These are phyloP conservation scores for Nanorana parkeri DNA, from an alignment of 2,113 vertebrate genomes.

Conservation along the genomic window DNA sequence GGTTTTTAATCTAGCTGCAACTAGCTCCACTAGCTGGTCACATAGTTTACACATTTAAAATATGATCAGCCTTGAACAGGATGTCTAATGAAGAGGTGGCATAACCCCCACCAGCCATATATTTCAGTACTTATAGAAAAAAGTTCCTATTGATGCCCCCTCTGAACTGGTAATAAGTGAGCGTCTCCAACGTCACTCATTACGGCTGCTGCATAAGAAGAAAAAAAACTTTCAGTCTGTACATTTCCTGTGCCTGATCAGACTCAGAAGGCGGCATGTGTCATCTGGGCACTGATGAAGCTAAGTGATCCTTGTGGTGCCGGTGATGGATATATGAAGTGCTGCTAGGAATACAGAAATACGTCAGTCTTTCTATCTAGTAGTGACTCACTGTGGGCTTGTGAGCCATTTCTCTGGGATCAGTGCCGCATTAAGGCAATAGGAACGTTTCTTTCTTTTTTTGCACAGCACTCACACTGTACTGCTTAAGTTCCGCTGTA, in stretches of 20 bases:
- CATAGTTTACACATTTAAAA: slow-evolving; percentile 23
- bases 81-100: slow-evolving; percentile 2
- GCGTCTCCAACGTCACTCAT: not conserved
- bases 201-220: not conserved
- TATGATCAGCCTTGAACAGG: slow-evolving; percentile 4
- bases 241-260: not conserved
- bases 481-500: not conserved
- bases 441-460: slow-evolving; percentile 6
- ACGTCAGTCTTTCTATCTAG: slow-evolving; percentile 22
- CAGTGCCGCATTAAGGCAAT: slow-evolving; percentile 29
- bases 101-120: not conserved
- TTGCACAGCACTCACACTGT: not conserved
- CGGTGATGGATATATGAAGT: slow-evolving; percentile 23
- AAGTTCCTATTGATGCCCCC: slow-evolving; percentile 19
- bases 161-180: slow-evolving; percentile 22
- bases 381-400: slow-evolving; percentile 13
- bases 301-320: slow-evolving; percentile 23
- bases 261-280: slow-evolving; percentile 3
- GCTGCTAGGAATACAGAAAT: slow-evolving; percentile 35
- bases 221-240: not conserved
- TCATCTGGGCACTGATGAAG: slow-evolving; percentile 18
- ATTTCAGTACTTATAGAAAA: not conserved
- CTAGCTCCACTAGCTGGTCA: slow-evolving; percentile 28
- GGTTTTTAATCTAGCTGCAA: slow-evolving; percentile 45
- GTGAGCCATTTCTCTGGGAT: slow-evolving; percentile 6